Percentiles rank a stretch among this genome's conserved stretches.
Conservation (phyloP, 2,113 vertebrate species). For the Xerus inauris region DNA sequence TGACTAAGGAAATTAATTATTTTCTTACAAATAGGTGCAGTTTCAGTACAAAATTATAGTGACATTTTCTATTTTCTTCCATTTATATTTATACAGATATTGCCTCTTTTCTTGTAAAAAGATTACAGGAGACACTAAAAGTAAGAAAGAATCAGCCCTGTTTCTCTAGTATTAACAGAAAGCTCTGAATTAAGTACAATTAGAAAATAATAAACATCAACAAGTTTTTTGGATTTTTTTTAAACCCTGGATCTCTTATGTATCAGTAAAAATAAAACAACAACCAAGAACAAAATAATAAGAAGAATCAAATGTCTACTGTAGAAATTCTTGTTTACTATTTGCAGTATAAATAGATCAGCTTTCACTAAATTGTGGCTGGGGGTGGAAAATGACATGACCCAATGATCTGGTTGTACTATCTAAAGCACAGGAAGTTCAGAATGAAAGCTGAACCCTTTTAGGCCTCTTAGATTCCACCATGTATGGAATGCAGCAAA, state of each 20-base stretch:
- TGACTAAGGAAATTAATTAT: neutral
- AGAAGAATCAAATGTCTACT: neutral
- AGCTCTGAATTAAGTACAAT: neutral
- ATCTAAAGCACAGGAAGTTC: neutral
- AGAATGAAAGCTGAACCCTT: neutral
- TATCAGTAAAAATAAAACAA: neutral
- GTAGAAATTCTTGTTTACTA: neutral
- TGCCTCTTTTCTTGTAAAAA: neutral
- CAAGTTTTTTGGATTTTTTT: constrained; percentile 7
- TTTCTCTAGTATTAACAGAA: neutral
- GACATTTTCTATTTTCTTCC: neutral
- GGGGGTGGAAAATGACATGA: neutral
- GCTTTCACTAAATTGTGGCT: neutral
- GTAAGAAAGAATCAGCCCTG: neutral
- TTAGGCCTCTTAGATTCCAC: neutral
- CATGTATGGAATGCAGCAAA: neutral
- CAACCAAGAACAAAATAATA: neutral
- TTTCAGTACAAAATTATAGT: neutral
- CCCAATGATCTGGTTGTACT: neutral
- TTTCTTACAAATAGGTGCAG: neutral
- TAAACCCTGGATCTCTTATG: neutral
- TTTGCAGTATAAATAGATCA: neutral
- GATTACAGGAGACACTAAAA: neutral
- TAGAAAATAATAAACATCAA: neutral
- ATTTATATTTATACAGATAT: neutral